Percentiles rank a stretch among this genome's conserved stretches.
Evolutionary conservation across 2,113 vertebrate species (phyloP).

Genomic region (Malurus melanocephalus): DNA sequence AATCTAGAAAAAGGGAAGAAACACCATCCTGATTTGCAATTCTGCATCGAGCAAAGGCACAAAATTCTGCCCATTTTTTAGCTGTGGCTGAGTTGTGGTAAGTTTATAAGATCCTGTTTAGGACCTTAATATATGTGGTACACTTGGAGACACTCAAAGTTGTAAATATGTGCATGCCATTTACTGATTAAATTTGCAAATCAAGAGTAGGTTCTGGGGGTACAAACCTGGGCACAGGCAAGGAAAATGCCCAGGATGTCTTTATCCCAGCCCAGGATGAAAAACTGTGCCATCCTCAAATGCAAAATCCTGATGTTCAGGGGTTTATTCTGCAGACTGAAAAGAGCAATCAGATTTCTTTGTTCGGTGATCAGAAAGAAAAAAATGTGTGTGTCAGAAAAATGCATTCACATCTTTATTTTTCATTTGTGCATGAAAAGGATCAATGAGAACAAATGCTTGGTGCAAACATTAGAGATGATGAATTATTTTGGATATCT

Average conservation of each 20-base stretch:
- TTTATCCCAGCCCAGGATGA: neutral
- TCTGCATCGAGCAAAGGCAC: neutral
- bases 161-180: accelerated
- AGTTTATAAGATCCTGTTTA: neutral
- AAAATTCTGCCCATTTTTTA: neutral
- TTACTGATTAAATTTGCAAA: neutral
- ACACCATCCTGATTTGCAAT: neutral
- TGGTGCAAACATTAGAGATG: slow-evolving; percentile 1
- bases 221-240: neutral
- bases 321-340: neutral
- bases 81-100: neutral
- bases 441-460: slow-evolving; percentile 27
- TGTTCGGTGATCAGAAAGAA: neutral
- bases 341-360: slow-evolving; percentile 28
- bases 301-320: neutral
- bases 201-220: neutral
- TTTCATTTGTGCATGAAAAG: slow-evolving; percentile 16
- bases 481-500: slow-evolving; percentile 4
- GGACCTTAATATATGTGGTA: neutral
- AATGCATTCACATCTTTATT: slow-evolving; percentile 38
- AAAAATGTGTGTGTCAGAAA: neutral
- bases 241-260: neutral
- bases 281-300: neutral
- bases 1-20: neutral
- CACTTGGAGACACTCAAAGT: accelerated